phyloP scores from a whole-genome alignment of 2,113 vertebrate species.

The Rhabdomys dilectus region DNA sequence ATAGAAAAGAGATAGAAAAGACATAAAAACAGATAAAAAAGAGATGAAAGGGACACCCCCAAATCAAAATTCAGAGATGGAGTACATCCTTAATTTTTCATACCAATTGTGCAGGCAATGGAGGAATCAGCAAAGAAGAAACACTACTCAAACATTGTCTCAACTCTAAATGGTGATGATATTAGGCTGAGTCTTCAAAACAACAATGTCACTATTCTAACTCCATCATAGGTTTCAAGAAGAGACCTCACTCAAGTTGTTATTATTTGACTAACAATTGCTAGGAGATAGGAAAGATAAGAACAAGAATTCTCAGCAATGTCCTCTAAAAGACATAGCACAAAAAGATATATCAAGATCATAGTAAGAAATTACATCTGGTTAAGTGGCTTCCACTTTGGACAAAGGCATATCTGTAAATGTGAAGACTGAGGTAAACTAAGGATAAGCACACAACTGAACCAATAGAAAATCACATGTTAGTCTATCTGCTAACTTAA shows the following conservation, averaged over 20 bases:
- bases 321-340: neutral
- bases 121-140: too few species aligned
- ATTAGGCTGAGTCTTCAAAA: neutral
- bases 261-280: neutral
- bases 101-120: neutral
- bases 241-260: neutral
- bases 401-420: neutral
- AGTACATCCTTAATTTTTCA: neutral
- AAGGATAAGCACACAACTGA: neutral
- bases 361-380: neutral
- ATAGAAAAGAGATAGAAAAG: neutral
- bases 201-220: neutral
- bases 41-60: neutral
- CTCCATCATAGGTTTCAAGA: fast-evolving
- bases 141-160: fast-evolving
- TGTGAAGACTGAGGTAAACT: neutral
- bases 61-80: neutral
- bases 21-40: neutral
- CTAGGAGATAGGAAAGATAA: neutral
- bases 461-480: neutral
- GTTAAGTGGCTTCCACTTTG: neutral
- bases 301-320: neutral
- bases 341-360: neutral
- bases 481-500: neutral
- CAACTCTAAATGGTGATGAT: too few species aligned